Evolutionary conservation across 2,888 invertebrate species (phyloP).

Genomic region (Camponotus fellah): DNA sequence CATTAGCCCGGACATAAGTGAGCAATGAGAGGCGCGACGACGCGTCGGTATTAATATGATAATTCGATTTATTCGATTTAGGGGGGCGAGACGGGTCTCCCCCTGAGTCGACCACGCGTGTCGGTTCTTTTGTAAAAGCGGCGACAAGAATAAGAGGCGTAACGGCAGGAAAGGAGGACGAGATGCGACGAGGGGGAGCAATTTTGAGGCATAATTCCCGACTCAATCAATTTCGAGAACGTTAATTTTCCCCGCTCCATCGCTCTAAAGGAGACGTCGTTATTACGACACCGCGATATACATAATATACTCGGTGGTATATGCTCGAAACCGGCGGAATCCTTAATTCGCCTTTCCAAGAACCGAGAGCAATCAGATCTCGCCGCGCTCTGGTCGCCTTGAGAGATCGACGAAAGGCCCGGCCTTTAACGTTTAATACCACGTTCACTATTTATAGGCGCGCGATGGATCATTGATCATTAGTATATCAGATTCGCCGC

Average conservation of each 20-base stretch:
- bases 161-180: neutral
- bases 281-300: constrained; percentile 70
- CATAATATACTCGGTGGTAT: constrained; percentile 18
- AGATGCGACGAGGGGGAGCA: neutral
- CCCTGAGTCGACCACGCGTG: constrained; percentile 15
- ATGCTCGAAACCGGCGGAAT: constrained; percentile 68
- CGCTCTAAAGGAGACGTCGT: constrained; percentile 67
- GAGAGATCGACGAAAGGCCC: constrained; percentile 66
- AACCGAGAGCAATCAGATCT: constrained; percentile 67
- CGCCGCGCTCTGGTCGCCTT: constrained; percentile 61
- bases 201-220: neutral
- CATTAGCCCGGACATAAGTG: constrained; percentile 66
- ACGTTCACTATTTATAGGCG: constrained; percentile 52
- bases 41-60: constrained; percentile 75
- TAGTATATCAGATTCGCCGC: constrained; percentile 51
- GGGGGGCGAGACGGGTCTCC: neutral
- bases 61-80: constrained; percentile 63
- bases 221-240: constrained; percentile 66
- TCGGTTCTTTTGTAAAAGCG: constrained; percentile 44
- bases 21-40: constrained; percentile 73
- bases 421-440: constrained; percentile 40
- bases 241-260: constrained; percentile 67
- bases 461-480: constrained; percentile 55
- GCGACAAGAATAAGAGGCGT: constrained; percentile 37
- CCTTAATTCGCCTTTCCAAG: constrained; percentile 73